Evolutionary conservation across 2,888 invertebrate genomes (phyloP).

Genomic region (Eupithecia vulgata): DNA sequence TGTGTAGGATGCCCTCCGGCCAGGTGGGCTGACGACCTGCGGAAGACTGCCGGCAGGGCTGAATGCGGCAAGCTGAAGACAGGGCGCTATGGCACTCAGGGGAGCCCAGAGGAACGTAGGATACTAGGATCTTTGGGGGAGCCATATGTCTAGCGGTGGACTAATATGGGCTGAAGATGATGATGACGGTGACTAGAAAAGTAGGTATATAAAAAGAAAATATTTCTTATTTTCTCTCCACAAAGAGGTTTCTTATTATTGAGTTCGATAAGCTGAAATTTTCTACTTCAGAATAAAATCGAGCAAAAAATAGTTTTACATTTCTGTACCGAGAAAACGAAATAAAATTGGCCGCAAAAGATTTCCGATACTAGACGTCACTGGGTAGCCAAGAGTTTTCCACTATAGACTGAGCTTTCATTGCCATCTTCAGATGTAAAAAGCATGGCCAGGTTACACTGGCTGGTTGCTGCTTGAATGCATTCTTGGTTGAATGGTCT

Average conservation of each 20-base stretch:
- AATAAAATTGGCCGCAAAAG: slow-evolving; percentile 27
- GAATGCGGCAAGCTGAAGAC: background rate
- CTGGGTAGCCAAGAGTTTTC: slow-evolving; percentile 23
- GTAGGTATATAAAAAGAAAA: background rate
- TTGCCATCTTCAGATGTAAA: background rate
- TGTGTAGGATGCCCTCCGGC: too few species aligned
- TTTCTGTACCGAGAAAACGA: slow-evolving; percentile 22
- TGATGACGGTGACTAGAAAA: background rate
- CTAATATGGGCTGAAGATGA: background rate
- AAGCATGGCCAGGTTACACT: slow-evolving; percentile 35
- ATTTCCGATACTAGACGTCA: slow-evolving; percentile 37
- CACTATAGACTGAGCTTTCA: slow-evolving; percentile 22
- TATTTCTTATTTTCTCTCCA: background rate
- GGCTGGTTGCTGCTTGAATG: slow-evolving; percentile 50
- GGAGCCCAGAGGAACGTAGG: too few species aligned
- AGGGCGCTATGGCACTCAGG: background rate
- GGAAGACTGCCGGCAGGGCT: too few species aligned
- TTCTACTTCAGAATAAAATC: slow-evolving; percentile 14
- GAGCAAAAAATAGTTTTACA: slow-evolving; percentile 17
- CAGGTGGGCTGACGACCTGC: too few species aligned
- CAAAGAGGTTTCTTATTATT: background rate
- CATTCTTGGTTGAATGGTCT: slow-evolving; percentile 53
- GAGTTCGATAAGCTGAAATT: slow-evolving; percentile 7
- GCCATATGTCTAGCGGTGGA: background rate
- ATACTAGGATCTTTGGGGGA: too few species aligned